Evolutionary conservation across 2,888 invertebrate species (phyloP), one percentile per base, ranked within the genome.

Genomic region (Chromoteleia sp.): DNA sequence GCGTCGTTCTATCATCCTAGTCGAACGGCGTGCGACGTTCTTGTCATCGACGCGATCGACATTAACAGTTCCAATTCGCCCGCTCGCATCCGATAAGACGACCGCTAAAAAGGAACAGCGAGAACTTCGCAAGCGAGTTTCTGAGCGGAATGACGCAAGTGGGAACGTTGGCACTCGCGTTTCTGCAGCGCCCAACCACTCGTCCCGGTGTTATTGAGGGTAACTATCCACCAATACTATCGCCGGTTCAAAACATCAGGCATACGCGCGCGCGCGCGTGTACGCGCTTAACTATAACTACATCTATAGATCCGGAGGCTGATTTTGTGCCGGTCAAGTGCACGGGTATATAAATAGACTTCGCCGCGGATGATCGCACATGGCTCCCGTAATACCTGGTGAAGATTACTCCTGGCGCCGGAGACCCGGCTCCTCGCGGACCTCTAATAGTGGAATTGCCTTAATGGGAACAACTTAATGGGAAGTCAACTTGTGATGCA

Each of bases 401-500:
- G 61, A 71, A 80, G 79, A 81, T 83, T 84, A 75, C 83, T 73
- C 78, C 65, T 83, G 83, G 82, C 82, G 83, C 79, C 83, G 56
- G 50, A 56, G 48, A 54, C 76, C 50, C 33, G 52, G 41, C 29
- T 58, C 21, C 3, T 39, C 21, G 39, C 56, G 21, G 14, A 29
- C 56, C 58, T 85, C 81, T 86, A 86, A 87, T 85, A 86, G 84
- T 84, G 82, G 84, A 81, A 80, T 85, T 83, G 83, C 84, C 74
- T 74, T 71, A 78, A 71, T 56, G 68, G 56, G 54, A 70, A 59
- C 68, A 61, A 59, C 59, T 88, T 88, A 88, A 88, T 88, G 87
- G 86, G 86, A 87, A 87, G 85, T 87, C 88, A 88, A 88, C 87
- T 87, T 83, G 85, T 79, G 83, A 75, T 86, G 83, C 78, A 21